These are phyloP conservation scores for Oxyura jamaicensis DNA, from an alignment of 2,113 vertebrate genomes.

Conservation along the genomic window DNA sequence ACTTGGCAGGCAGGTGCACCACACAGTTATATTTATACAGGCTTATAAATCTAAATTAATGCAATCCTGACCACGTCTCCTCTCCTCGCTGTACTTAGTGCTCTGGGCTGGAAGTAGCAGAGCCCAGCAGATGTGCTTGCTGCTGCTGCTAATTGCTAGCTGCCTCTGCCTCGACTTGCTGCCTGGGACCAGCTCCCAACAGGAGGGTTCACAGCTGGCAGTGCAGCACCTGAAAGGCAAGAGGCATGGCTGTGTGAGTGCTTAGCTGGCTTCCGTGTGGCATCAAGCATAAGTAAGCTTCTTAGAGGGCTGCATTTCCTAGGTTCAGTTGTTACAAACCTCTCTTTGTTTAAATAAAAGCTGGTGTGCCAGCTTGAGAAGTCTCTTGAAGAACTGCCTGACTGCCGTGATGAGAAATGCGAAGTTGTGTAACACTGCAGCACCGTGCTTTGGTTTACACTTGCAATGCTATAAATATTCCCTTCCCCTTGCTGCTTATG, in stretches of 20 bases:
- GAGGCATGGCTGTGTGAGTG: not conserved
- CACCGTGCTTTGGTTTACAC: constrained; percentile 41
- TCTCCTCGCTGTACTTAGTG: not conserved
- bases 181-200: not conserved
- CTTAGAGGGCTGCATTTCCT: not conserved
- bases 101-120: not conserved
- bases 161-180: not conserved
- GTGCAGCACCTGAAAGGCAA: not conserved
- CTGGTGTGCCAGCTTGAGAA: not conserved
- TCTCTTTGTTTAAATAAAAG: not conserved
- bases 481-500: constrained; percentile 48
- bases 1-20: not conserved
- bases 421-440: constrained; percentile 69
- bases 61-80: not conserved
- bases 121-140: not conserved
- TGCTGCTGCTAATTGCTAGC: not conserved
- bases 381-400: not conserved
- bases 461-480: constrained; percentile 65
- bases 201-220: accelerated
- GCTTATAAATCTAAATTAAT: not conserved
- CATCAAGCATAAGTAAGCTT: not conserved
- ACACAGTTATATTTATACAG: not conserved
- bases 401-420: not conserved
- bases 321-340: not conserved
- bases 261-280: not conserved